Base-by-base conservation (phyloP, 1,140 invertebrate genomes). In the Amphibalanus amphitrite region DNA sequence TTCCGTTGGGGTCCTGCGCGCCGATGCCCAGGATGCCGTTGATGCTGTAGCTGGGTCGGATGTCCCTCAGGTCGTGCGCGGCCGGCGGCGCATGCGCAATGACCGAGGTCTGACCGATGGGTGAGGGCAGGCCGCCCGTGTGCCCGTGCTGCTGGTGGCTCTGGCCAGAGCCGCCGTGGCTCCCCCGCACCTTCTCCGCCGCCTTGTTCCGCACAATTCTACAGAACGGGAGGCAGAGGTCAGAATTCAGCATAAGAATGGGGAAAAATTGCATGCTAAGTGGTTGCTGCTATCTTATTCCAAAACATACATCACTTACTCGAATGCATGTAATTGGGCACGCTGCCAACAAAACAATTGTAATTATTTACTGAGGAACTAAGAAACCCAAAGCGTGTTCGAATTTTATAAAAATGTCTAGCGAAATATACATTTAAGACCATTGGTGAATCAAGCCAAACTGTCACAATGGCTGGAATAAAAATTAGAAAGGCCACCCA, bases 131-230 rank as follows among this genome's bases (percentile, higher is more conserved):
- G 4, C 20, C 64, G 23, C 4, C 64, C 23, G 20, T 26, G 6
- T 26, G 64, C 4, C 64, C 64, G n/a, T n/a, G n/a, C n/a, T n/a
- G n/a, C n/a, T n/a, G n/a, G n/a, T n/a, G n/a, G n/a, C n/a, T n/a
- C n/a, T 25, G 13, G 13, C 47, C 25, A 13, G 47, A 59, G 13
- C 13, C 25, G 47, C 47, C 25, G 4, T 65, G 64, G 33, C 4
- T 6, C 4, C 64, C 64, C 23, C 64, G 64, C 23, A 65, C 64
- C 25, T 65, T 65, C 3, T 65, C 64, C 6, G 64, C 64, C 23
- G 64, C 64, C 64, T 65, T 65, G 64, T 65, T 65, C 23, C 64
- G 64, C 23, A 65, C 64, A 23, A 65, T 65, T 23, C 64, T 65
- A 26, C 4, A n/a, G 23, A 26, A 6, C 64, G 64, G 64, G 23